Percentiles rank a stretch among this genome's conserved stretches.
phyloP scores from a whole-genome alignment of 2,888 invertebrate species.

The Scotopteryx bipunctaria region DNA sequence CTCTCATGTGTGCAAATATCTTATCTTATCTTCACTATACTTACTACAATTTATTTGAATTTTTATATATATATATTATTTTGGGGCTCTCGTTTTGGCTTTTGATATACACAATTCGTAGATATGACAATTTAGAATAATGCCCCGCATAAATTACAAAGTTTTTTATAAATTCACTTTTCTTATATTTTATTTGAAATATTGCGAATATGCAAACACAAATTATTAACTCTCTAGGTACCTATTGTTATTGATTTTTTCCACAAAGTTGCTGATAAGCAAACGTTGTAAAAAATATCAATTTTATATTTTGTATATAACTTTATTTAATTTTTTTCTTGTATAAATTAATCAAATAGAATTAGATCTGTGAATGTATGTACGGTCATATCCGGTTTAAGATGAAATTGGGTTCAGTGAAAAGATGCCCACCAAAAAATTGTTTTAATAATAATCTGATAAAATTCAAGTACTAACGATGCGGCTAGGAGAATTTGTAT shows the following conservation, averaged over 20 bases:
- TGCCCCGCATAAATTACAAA: slow-evolving; percentile 35
- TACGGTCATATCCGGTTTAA: slow-evolving; percentile 26
- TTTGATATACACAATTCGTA: slow-evolving; percentile 34
- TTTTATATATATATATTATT: slow-evolving; percentile 30
- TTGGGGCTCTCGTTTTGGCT: slow-evolving; percentile 41
- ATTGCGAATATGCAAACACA: slow-evolving; percentile 29
- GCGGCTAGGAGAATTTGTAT: slow-evolving; percentile 46
- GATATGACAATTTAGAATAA: slow-evolving; percentile 33
- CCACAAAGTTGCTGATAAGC: slow-evolving; percentile 42
- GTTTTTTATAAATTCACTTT: slow-evolving; percentile 36
- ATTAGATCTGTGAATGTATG: slow-evolving; percentile 66
- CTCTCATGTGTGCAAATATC: slow-evolving; percentile 50
- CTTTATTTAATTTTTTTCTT: slow-evolving; percentile 76
- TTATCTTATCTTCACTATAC: slow-evolving; percentile 42
- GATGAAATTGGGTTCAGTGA: slow-evolving; percentile 45
- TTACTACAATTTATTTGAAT: slow-evolving; percentile 34
- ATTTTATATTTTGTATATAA: slow-evolving; percentile 76
- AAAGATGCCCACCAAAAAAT: slow-evolving; percentile 56
- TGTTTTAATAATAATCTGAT: slow-evolving; percentile 39
- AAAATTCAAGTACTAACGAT: slow-evolving; percentile 42
- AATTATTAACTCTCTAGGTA: slow-evolving; percentile 55
- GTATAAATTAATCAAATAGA: slow-evolving; percentile 76
- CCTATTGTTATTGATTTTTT: slow-evolving; percentile 72
- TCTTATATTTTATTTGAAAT: slow-evolving; percentile 19
- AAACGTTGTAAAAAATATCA: slow-evolving; percentile 57